Evolutionary conservation across 1,140 invertebrate species (phyloP).

Genomic region (Leptinotarsa undecemlineata): DNA sequence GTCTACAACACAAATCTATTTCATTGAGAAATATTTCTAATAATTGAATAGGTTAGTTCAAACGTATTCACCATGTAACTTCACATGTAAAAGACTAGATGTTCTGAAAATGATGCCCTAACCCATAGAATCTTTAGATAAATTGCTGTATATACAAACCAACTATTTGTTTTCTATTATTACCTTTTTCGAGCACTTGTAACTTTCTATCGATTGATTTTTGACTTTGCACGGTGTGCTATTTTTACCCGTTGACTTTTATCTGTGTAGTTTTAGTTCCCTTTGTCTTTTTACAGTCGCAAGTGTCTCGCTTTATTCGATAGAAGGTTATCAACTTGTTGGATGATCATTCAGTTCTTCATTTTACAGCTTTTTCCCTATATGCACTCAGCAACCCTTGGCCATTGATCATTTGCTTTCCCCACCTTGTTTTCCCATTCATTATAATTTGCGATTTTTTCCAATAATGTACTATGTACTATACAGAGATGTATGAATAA

Average conservation of each 20-base stretch:
- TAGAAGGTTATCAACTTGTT: slow-evolving; percentile 50
- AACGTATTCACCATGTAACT: too few species aligned
- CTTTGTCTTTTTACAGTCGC: slow-evolving; percentile 28
- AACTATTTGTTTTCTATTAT: slow-evolving; percentile 37
- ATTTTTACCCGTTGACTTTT: slow-evolving; percentile 34
- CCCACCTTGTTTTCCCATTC: neutral
- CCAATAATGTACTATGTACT: neutral
- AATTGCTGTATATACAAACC: slow-evolving; percentile 41
- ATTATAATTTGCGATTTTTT: neutral
- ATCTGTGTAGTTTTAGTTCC: slow-evolving; percentile 38
- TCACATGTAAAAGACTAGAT: neutral
- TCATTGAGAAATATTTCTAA: too few species aligned
- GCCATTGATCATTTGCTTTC: slow-evolving; percentile 25
- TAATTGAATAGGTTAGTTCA: too few species aligned
- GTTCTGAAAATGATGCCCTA: neutral
- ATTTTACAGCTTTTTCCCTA: slow-evolving; percentile 18
- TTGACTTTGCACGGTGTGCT: slow-evolving; percentile 48
- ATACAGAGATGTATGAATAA: too few species aligned
- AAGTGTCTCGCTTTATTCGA: slow-evolving; percentile 46
- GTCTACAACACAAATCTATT: too few species aligned
- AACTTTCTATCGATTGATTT: slow-evolving; percentile 52
- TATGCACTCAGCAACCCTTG: slow-evolving; percentile 7
- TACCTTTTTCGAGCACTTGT: slow-evolving; percentile 49
- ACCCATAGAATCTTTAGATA: slow-evolving; percentile 29
- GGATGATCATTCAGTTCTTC: slow-evolving; percentile 47